phyloP scores from a whole-genome alignment of 2,113 vertebrate genomes.

The Nesogale talazaci region DNA sequence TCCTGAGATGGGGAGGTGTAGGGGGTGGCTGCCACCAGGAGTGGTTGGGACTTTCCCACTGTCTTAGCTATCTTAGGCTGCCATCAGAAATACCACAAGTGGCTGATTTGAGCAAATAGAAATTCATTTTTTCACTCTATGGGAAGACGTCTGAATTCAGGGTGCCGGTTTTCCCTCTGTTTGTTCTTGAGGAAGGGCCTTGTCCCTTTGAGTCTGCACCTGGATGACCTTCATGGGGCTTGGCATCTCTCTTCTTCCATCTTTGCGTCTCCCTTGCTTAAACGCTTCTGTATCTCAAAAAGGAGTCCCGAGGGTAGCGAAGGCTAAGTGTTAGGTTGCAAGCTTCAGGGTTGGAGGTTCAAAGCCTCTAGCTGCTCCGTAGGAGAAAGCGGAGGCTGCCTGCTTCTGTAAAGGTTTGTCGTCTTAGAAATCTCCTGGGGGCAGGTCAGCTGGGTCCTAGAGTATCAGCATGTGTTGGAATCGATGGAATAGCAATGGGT shows the following conservation, averaged over 20 bases:
- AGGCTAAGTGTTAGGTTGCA: no score
- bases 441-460: no score
- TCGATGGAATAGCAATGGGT: no score
- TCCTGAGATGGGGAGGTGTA: not conserved
- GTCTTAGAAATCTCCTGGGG: no score
- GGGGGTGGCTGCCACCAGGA: no score
- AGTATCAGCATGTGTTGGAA: no score
- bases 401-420: no score
- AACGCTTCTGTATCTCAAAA: not conserved
- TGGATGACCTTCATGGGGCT: not conserved
- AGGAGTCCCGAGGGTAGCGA: not conserved
- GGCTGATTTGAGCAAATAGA: no score
- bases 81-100: not conserved
- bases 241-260: not conserved
- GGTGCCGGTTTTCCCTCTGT: not conserved
- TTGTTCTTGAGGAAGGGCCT: not conserved
- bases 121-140: no score
- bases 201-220: not conserved
- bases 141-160: not conserved
- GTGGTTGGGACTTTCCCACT: not conserved
- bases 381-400: no score
- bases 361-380: no score
- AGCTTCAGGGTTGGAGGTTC: no score
- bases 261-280: not conserved
- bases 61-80: not conserved